Conservation (phyloP, 2,113 vertebrate species). For the Hypanus sabinus region DNA sequence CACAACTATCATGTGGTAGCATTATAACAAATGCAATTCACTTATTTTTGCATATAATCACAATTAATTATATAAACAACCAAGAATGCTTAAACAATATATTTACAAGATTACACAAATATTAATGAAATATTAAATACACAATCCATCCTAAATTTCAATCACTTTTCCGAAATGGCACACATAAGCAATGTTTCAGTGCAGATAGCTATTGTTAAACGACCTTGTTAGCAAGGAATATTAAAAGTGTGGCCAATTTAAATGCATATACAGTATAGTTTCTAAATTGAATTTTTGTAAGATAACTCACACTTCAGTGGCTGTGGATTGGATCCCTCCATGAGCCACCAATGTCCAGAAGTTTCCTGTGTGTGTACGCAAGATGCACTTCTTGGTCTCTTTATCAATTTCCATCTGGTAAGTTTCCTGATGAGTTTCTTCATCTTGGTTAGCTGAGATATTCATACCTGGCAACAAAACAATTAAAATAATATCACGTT, state of each 20-base stretch:
- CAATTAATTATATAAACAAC: no score
- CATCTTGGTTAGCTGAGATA: conserved; percentile 90
- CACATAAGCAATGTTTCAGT: not conserved
- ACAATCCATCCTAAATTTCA: not conserved
- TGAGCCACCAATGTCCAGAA: conserved; percentile 91
- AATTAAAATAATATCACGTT: no score
- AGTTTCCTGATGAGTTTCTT: conserved; percentile 84
- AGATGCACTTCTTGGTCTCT: conserved; percentile 78
- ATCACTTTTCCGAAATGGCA: not conserved
- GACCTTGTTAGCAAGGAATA: not conserved
- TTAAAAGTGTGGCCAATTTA: not conserved
- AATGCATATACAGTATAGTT: not conserved
- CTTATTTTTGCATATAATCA: no score
- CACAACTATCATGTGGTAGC: no score
- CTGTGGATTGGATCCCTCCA: conserved; percentile 82
- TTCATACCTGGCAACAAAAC: conserved; percentile 69
- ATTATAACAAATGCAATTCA: no score
- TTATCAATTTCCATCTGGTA: conserved; percentile 91
- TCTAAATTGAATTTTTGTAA: no score
- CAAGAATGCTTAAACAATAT: no score
- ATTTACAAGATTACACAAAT: no score
- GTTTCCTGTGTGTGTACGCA: conserved; percentile 76
- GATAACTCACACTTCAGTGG: conserved; percentile 74
- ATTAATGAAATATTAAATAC: no score
- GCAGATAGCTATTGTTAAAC: not conserved